Evolutionary conservation across 2,797 vertebrate species (phyloP).

Genomic region (Siniperca scherzeri): DNA sequence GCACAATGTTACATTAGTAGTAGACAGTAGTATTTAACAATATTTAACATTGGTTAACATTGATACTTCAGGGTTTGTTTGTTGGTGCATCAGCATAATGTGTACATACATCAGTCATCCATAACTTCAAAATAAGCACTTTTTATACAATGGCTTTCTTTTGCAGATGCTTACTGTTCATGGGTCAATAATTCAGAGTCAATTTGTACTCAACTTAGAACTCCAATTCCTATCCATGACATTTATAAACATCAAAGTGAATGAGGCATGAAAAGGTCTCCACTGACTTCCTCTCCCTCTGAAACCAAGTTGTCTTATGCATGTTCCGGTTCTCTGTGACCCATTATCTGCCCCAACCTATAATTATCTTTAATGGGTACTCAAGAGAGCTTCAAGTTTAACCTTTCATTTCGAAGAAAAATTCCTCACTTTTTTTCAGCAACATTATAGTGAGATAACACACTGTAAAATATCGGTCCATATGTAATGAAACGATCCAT

Average conservation of each 20-base stretch:
- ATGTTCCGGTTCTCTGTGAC: constrained; percentile 24
- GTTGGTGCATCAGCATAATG: neutral
- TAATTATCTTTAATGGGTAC: constrained; percentile 12
- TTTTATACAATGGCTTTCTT: neutral
- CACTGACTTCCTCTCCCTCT: constrained; percentile 5
- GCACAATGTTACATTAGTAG: neutral
- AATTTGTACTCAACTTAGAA: neutral
- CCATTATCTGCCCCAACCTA: constrained; percentile 1
- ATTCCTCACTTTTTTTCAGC: neutral
- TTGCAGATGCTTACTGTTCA: constrained; percentile 3
- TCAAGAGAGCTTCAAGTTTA: constrained; percentile 32
- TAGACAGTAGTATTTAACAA: neutral
- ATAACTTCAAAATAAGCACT: neutral
- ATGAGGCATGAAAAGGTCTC: constrained; percentile 32
- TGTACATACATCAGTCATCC: neutral
- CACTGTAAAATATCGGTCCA: neutral
- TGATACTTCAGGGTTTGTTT: neutral
- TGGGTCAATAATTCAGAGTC: constrained; percentile 25
- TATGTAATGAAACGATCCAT: neutral
- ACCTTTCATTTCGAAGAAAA: constrained; percentile 27
- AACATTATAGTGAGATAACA: neutral
- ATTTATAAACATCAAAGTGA: constrained; percentile 35
- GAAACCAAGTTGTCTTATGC: constrained; percentile 30
- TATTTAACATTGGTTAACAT: neutral
- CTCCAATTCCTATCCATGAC: constrained; percentile 16